These are phyloP conservation scores for Macheiramphus alcinus DNA, from an alignment of 2,113 vertebrate species.

Conservation along the genomic window DNA sequence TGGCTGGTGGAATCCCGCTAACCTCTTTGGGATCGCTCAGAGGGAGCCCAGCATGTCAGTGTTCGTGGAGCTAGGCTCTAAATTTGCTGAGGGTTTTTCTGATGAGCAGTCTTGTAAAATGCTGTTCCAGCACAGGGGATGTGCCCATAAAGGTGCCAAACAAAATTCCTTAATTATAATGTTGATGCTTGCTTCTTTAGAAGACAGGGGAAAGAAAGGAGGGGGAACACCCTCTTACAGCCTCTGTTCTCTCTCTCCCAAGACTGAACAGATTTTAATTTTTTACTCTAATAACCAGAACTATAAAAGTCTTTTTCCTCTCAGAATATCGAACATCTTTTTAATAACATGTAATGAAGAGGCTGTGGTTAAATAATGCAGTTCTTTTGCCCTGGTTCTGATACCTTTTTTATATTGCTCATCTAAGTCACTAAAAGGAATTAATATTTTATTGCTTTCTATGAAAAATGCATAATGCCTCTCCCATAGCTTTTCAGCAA, in stretches of 20 bases:
- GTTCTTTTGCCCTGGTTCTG: conserved; percentile 14
- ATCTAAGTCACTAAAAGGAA: conserved; percentile 47
- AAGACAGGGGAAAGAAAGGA: not conserved
- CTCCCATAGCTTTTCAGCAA: conserved; percentile 1
- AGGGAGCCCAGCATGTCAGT: not conserved
- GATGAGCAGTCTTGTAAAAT: not conserved
- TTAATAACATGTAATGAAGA: conserved; percentile 47
- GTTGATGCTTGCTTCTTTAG: not conserved
- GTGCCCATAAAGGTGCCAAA: not conserved
- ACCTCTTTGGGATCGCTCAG: not conserved
- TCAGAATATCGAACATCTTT: not conserved
- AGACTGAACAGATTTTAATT: not conserved
- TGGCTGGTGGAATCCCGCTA: not conserved
- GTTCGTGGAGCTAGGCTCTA: not conserved
- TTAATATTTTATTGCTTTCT: conserved; percentile 63
- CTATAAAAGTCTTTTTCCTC: conserved; percentile 2
- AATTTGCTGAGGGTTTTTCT: not conserved
- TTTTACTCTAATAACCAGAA: conserved; percentile 12
- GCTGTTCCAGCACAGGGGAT: not conserved
- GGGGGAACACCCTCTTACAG: not conserved
- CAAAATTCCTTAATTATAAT: not conserved
- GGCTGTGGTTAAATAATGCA: conserved; percentile 50
- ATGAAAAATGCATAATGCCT: conserved; percentile 59
- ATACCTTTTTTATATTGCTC: not conserved
- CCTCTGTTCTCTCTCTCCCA: not conserved